Conservation (phyloP, 2,888 invertebrate species). For the Frankliniella intonsa region DNA sequence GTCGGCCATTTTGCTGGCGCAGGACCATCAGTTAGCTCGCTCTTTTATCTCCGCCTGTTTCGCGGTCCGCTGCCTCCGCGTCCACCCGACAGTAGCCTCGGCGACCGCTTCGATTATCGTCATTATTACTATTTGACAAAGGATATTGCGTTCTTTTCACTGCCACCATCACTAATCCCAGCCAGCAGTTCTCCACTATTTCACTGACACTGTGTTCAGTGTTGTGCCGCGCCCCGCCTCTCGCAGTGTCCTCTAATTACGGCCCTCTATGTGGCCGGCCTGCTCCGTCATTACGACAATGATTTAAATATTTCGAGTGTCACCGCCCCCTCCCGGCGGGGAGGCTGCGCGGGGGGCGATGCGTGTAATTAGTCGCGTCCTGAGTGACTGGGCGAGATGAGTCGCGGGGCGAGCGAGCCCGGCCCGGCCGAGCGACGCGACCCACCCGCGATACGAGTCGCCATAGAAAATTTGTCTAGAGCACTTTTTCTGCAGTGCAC, state of each 20-base stretch:
- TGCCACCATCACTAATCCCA: not conserved
- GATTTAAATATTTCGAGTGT: slow-evolving; percentile 25
- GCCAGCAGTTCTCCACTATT: not conserved
- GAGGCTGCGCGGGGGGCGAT: no score
- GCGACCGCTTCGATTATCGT: not conserved
- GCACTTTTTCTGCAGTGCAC: no score
- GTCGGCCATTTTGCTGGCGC: no score
- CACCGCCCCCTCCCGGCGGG: not conserved
- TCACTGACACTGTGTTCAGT: not conserved
- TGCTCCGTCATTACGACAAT: not conserved
- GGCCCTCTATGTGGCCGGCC: not conserved
- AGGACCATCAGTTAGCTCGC: no score
- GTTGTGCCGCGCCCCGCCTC: not conserved
- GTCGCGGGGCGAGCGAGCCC: no score
- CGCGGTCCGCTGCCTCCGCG: slow-evolving; percentile 39
- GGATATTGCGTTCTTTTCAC: not conserved
- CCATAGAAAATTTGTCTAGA: no score
- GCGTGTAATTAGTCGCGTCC: no score
- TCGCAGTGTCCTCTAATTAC: slow-evolving; percentile 1
- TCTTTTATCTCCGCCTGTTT: no score
- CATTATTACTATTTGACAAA: not conserved
- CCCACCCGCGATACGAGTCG: no score
- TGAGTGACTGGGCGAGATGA: no score
- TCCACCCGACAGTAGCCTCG: slow-evolving; percentile 27
- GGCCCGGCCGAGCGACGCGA: no score